Percentiles rank a stretch among this genome's conserved stretches.
Conservation (phyloP, 2,888 invertebrate genomes). For the Bembecia ichneumoniformis region DNA sequence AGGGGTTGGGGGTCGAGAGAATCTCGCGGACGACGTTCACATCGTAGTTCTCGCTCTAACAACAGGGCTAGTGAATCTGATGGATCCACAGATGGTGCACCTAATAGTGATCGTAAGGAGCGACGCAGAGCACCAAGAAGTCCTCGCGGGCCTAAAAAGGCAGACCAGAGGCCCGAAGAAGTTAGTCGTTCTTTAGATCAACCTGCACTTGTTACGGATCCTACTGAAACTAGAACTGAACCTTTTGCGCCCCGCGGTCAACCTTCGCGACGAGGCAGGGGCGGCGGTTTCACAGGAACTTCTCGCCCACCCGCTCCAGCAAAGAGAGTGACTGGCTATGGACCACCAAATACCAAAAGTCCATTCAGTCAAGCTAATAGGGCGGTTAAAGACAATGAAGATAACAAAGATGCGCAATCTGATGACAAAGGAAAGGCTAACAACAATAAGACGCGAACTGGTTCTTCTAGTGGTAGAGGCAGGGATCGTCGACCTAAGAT, state of each 20-base stretch:
- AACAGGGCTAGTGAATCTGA: conserved; percentile 79
- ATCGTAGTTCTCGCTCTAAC: conserved; percentile 58
- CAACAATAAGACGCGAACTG: conserved; percentile 77
- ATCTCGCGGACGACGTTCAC: conserved; percentile 64
- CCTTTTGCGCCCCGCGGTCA: conserved; percentile 91
- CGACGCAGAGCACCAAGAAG: conserved; percentile 67
- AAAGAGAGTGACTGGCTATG: conserved; percentile 81
- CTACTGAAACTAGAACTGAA: conserved; percentile 72
- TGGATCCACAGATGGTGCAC: conserved; percentile 80
- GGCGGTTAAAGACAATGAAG: conserved; percentile 52
- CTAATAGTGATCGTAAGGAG: conserved; percentile 65
- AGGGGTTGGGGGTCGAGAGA: conserved; percentile 65
- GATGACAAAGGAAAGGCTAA: conserved; percentile 77
- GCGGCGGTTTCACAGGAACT: conserved; percentile 72
- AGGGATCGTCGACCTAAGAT: conserved; percentile 55
- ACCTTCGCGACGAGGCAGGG: conserved; percentile 89
- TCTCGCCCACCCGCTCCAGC: conserved; percentile 62
- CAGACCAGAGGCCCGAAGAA: conserved; percentile 73
- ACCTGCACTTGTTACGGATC: conserved; percentile 25
- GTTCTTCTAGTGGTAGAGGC: conserved; percentile 75
- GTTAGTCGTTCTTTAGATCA: conserved; percentile 33
- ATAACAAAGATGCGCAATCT: conserved; percentile 37
- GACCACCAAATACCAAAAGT: conserved; percentile 85
- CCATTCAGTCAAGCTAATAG: conserved; percentile 75
- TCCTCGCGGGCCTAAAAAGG: conserved; percentile 74